Percentiles rank a stretch among this genome's conserved stretches.
phyloP scores from a whole-genome alignment of 2,797 vertebrate species.

The Cirrhinus mrigala region DNA sequence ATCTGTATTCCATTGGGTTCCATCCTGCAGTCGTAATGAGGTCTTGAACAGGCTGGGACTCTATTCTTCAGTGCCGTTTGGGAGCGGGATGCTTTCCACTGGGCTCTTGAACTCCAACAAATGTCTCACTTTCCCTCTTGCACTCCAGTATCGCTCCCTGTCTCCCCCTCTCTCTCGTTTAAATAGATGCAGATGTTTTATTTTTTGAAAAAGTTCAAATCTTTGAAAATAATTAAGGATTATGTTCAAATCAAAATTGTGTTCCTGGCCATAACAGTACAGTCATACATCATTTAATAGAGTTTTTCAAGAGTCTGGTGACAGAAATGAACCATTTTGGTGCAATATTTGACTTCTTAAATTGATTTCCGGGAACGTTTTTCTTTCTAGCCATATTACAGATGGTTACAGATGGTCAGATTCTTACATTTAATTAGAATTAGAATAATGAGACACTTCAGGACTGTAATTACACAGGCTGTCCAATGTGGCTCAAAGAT shows the following conservation, averaged over 20 bases:
- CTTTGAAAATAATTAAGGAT: not conserved
- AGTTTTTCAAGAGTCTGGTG: not conserved
- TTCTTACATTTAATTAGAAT: not conserved
- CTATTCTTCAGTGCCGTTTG: constrained; percentile 64
- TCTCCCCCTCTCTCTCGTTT: constrained; percentile 28
- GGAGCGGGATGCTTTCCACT: constrained; percentile 67
- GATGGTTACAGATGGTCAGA: too few relatives aligned
- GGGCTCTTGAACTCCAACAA: constrained; percentile 8
- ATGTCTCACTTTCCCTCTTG: not conserved
- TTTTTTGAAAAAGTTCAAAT: not conserved
- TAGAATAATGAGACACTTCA: not conserved
- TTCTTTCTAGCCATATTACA: not conserved
- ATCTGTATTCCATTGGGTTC: constrained; percentile 74
- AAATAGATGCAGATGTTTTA: not conserved
- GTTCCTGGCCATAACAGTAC: not conserved
- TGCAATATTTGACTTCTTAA: not conserved
- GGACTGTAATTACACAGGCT: too few relatives aligned
- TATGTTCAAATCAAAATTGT: not conserved
- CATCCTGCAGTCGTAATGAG: constrained; percentile 79
- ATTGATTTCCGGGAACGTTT: not conserved
- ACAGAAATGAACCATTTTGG: not conserved
- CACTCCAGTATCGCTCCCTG: constrained; percentile 44
- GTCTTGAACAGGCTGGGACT: constrained; percentile 68
- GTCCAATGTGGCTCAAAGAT: too few relatives aligned
- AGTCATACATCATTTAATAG: not conserved